These are phyloP conservation scores for Melanotaenia duboulayi DNA, from an alignment of 2,113 vertebrate genomes.

Conservation along the genomic window DNA sequence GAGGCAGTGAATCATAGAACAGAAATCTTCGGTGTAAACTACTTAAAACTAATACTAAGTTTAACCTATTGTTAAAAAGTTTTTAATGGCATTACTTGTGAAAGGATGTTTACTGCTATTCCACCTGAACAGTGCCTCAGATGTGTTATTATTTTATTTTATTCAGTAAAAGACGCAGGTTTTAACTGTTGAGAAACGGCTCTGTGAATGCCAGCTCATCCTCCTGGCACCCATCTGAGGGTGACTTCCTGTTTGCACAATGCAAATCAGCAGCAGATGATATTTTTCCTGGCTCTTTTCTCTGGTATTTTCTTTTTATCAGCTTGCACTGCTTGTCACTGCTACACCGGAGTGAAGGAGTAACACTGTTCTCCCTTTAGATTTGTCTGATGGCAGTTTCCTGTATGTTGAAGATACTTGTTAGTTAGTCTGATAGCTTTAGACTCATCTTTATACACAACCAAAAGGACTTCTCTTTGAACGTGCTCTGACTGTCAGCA, in stretches of 20 bases:
- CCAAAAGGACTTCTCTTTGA: constrained; percentile 13
- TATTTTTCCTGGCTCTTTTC: background rate
- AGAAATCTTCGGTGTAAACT: background rate
- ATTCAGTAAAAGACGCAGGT: background rate
- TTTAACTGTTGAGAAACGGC: constrained; percentile 2
- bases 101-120: background rate
- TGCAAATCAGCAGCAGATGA: background rate
- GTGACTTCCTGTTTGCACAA: constrained; percentile 22
- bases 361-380: background rate
- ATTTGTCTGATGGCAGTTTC: constrained; percentile 4
- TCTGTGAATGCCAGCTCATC: constrained; percentile 27
- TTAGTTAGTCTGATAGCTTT: constrained; percentile 14
- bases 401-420: background rate
- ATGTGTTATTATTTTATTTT: background rate
- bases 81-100: background rate
- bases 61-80: background rate
- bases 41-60: background rate
- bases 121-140: background rate
- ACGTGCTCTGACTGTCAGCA: background rate
- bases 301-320: background rate
- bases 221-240: background rate
- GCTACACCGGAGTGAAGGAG: background rate
- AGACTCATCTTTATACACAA: constrained; percentile 5
- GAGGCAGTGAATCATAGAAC: too few relatives aligned
- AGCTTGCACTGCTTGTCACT: background rate